Evolutionary conservation across 2,888 invertebrate species (phyloP), one percentile per base, ranked within the genome.

Genomic region (Lithophane ornitopus): DNA sequence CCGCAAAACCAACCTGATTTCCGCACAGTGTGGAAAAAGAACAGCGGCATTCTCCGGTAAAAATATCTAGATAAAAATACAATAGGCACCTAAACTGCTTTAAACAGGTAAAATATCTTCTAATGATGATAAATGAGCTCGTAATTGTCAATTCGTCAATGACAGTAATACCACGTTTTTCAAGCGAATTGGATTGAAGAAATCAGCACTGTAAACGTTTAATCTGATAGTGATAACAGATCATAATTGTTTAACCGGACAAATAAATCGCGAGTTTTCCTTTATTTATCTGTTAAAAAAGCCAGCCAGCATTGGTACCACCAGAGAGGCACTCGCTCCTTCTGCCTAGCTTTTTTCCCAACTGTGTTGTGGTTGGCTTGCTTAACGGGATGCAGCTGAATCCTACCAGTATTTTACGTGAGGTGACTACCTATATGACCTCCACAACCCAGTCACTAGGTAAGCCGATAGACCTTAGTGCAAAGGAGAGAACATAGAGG

Each of bases 91-190:
- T 9, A n/a, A 66, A 56, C 78, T 39, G 54, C 78, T 68, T 75
- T 11, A 70, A 58, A 59, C 70, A 41, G 56, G 56, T 78, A 78
- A 75, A 16, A 34, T 34, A 26, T 44, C 52, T 22, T 46, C 2
- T n/a, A 49, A 68, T 2, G 12, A 41, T 6, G 26, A 67, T 75
- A 56, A 75, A 75, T 58, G 14, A 19, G 4, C 28, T 11, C 3
- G 12, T 66, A 39, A 67, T 46, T 67, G 54, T 46, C 78, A 77
- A 34, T 66, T 67, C 34, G 39, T 16, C 22, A 41, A 19, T 16
- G 26, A 39, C 44, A 46, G 26, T 44, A 26, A 39, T 1, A 56
- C 39, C 19, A 34, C 6, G 26, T 54, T 26, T 70, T 34, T 68
- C 19, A 19, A 63, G 16, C 28, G 7, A 28, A 73, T 44, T 58